Conservation (phyloP, 2,888 invertebrate species). For the Lepas anatifera region DNA sequence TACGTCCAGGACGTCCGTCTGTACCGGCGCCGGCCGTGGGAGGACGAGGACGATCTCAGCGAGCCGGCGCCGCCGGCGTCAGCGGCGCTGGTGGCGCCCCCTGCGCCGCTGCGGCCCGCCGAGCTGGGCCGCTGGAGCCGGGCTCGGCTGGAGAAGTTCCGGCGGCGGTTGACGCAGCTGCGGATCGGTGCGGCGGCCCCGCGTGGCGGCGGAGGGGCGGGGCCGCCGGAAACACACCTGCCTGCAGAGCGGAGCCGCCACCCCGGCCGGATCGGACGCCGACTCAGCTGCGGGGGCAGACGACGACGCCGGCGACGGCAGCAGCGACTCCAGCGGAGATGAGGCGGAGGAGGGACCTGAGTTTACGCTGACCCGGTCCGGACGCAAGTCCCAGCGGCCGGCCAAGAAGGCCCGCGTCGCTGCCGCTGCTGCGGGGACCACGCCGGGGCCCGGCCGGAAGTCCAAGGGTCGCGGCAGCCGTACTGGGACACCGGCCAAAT, state of each 20-base stretch:
- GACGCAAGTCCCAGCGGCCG: background rate
- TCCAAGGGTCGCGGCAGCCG: background rate
- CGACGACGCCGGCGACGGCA: background rate
- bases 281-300: background rate
- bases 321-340: background rate
- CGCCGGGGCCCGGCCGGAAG: background rate
- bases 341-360: background rate
- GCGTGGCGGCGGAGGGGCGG: background rate
- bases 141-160: background rate
- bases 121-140: background rate
- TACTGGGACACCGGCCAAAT: background rate
- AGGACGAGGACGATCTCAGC: background rate
- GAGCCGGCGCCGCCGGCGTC: background rate
- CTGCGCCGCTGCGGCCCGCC: background rate
- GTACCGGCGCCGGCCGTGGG: constrained; percentile 34
- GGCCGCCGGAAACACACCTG: background rate
- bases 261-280: background rate
- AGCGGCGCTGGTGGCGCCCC: background rate
- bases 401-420: background rate
- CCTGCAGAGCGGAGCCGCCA: background rate
- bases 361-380: background rate
- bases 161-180: background rate
- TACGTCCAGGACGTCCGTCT: constrained; percentile 41
- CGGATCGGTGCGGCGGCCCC: background rate
- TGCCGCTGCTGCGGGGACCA: background rate